phyloP scores from a whole-genome alignment of 2,888 invertebrate species.

The Pilophorus perplexus region DNA sequence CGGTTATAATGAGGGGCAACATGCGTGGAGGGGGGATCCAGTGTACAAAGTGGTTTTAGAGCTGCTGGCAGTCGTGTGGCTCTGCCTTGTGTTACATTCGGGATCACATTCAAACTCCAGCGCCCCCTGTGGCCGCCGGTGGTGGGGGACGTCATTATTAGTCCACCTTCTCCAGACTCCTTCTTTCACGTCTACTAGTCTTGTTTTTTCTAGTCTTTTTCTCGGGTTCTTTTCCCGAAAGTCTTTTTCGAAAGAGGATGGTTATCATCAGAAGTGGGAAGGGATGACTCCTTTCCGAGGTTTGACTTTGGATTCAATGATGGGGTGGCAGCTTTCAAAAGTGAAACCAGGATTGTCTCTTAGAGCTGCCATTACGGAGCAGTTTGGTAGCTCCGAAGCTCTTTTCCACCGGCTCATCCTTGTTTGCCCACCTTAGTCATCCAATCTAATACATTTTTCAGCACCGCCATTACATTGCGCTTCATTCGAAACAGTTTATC shows the following conservation, averaged over 20 bases:
- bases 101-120: slow-evolving; percentile 26
- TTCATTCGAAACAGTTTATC: too few species aligned
- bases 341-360: slow-evolving; percentile 20
- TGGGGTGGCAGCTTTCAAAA: slow-evolving; percentile 6
- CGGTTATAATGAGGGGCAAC: slow-evolving; percentile 37
- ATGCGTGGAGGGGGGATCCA: slow-evolving; percentile 23
- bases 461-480: too few species aligned
- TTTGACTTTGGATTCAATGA: slow-evolving; percentile 15
- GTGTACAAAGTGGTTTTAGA: slow-evolving; percentile 36
- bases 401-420: neutral
- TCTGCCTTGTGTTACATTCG: slow-evolving; percentile 37
- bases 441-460: too few species aligned
- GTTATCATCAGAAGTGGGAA: slow-evolving; percentile 6
- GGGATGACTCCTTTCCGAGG: neutral
- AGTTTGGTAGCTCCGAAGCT: slow-evolving; percentile 21
- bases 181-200: slow-evolving; percentile 18
- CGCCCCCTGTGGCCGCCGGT: neutral
- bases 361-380: slow-evolving; percentile 16
- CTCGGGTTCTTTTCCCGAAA: neutral
- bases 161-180: slow-evolving; percentile 34
- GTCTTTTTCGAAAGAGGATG: slow-evolving; percentile 6
- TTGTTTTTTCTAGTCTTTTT: neutral
- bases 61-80: slow-evolving; percentile 36
- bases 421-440: neutral
- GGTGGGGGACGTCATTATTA: slow-evolving; percentile 33